Conservation (phyloP, 2,888 invertebrate species). For the Diplazon laetatorius region DNA sequence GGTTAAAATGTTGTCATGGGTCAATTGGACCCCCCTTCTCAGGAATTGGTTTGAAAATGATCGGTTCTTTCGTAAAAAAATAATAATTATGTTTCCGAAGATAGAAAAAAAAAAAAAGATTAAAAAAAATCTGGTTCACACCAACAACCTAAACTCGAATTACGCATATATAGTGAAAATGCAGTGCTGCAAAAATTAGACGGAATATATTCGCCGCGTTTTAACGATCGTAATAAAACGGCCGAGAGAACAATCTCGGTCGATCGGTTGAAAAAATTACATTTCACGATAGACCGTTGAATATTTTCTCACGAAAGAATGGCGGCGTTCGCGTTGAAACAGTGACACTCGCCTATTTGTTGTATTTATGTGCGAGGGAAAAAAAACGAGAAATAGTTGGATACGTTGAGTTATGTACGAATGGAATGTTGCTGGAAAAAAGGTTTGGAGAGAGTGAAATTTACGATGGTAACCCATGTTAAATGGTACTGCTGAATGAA, state of each 20-base stretch:
- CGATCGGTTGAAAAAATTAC: slow-evolving; percentile 19
- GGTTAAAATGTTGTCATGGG: too few relatives aligned
- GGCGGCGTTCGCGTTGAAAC: background rate
- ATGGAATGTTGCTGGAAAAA: background rate
- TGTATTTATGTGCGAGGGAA: background rate
- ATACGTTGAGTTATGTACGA: slow-evolving; percentile 1
- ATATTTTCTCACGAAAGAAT: slow-evolving; percentile 42
- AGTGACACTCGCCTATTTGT: background rate
- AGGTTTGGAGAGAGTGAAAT: background rate
- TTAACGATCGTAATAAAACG: slow-evolving; percentile 40
- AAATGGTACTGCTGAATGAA: slow-evolving; percentile 7
- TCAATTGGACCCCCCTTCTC: too few relatives aligned
- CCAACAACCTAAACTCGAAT: background rate
- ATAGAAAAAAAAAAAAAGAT: too few relatives aligned
- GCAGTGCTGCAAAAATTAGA: background rate
- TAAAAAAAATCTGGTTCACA: too few relatives aligned
- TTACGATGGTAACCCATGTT: slow-evolving; percentile 1
- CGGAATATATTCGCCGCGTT: slow-evolving; percentile 1
- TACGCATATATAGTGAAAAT: background rate
- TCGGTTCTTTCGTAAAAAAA: too few relatives aligned
- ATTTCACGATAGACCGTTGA: slow-evolving; percentile 1
- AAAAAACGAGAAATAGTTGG: background rate
- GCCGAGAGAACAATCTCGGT: slow-evolving; percentile 1
- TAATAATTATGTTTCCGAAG: too few relatives aligned
- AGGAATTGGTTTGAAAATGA: too few relatives aligned